Base-by-base conservation (phyloP, 1,140 invertebrate species). In the Bombus huntii region DNA sequence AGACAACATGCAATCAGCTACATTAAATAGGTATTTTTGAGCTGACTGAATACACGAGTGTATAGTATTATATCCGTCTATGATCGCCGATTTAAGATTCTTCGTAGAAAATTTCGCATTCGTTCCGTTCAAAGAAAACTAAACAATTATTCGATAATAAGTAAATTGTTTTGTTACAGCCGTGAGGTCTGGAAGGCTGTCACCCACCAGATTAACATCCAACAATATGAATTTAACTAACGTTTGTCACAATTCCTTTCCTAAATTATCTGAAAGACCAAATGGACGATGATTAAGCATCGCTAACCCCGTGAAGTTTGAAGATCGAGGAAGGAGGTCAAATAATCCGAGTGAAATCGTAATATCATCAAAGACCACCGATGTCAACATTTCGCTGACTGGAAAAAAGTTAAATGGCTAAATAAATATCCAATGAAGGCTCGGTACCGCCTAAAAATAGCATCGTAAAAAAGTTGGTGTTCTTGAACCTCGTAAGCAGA, bases 401-500 rank as follows among this genome's bases (percentile, higher is more conserved):
- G 12, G 1, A 5, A 22, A 39, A 66, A 37, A 44, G 6, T 68
- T 39, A 53, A 83, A 76, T 68, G 81, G 3, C 44, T 76, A 73
- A 68, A 76, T 73, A 83, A 83, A 83, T 83, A 76, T 76, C 62
- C 81, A 68, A 83, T 68, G 44, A 31, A 75, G 73, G 13, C 42
- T 53, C 34, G 59, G 44, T 53, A 70, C 34, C 65, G 39, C 65
- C 76, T 85, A 85, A 85, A 85, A 85, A 80, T 85, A 85, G 47
- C 62, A 18, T 53, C 31, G 47, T 65, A 6, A 73, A 70, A 80
- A 79, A 62, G 6, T 47, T 37, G 83, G n/a, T 78, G 83, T 68
- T 85, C 77, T 85, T 80, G 83, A 85, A 85, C 83, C 66, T 57
- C 77, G 83, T 80, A 72, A 85, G 83, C 83, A 85, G 83, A 85